Conservation (phyloP, 2,797 vertebrate species). For the Botia kubotai region DNA sequence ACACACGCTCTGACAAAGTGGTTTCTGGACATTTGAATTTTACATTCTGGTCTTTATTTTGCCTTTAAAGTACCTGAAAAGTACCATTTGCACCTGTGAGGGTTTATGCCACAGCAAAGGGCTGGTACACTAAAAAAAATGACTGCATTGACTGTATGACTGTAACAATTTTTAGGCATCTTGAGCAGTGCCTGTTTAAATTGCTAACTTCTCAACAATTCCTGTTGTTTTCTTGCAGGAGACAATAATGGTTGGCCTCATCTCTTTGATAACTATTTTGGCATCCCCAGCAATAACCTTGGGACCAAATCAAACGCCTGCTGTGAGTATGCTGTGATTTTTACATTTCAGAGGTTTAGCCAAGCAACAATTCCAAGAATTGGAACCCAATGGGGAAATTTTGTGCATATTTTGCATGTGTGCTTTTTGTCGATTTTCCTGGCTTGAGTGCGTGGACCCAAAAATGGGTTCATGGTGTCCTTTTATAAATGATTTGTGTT, state of each 20-base stretch:
- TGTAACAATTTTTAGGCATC: neutral
- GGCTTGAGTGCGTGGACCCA: neutral
- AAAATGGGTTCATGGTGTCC: neutral
- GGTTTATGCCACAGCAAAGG: neutral
- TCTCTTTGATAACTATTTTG: constrained; percentile 90
- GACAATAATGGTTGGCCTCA: constrained; percentile 95
- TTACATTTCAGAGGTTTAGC: neutral
- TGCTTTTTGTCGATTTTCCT: neutral
- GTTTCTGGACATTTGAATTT: constrained; percentile 22
- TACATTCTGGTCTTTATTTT: neutral
- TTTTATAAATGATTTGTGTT: neutral
- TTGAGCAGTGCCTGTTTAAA: neutral
- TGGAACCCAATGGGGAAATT: neutral
- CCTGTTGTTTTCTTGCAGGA: constrained; percentile 71
- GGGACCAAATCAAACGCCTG: constrained; percentile 81
- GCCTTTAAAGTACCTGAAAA: neutral
- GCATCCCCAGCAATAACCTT: constrained; percentile 74
- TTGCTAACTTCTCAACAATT: constrained; percentile 4
- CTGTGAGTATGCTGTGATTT: constrained; percentile 81
- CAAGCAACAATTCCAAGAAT: neutral
- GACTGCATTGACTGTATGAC: neutral
- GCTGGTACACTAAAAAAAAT: neutral
- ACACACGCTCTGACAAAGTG: constrained; percentile 22
- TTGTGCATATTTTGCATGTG: neutral
- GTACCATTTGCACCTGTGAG: neutral